Evolutionary conservation across 92 coral and sea anemone genomes (phyloP).

Genomic region (Montipora capitata): DNA sequence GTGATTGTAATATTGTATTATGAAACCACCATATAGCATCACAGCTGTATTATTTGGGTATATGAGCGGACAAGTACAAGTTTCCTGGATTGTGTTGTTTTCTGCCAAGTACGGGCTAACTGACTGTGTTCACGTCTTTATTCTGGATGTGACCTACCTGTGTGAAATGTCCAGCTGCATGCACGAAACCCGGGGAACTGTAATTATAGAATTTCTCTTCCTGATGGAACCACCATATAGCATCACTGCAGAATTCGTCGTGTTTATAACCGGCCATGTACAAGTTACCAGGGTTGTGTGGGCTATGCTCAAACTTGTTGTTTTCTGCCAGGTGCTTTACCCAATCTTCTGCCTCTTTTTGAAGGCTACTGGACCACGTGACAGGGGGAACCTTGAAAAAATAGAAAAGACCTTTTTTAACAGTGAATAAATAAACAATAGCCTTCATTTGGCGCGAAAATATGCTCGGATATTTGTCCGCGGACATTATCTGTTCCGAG

Average conservation of each 20-base stretch:
- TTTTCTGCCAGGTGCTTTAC: conserved; percentile 60
- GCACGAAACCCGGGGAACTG: conserved; percentile 27
- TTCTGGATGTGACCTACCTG: conserved; percentile 52
- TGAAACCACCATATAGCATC: conserved; percentile 61
- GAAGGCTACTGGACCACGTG: conserved; percentile 57
- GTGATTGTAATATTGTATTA: conserved; percentile 39
- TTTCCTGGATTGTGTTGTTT: conserved; percentile 63
- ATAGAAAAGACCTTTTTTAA: neutral
- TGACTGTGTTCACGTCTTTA: conserved; percentile 3
- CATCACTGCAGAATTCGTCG: conserved; percentile 43
- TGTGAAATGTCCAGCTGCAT: conserved; percentile 68
- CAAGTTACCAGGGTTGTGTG: conserved; percentile 54
- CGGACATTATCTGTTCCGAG: too few relatives aligned
- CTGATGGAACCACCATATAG: conserved; percentile 44
- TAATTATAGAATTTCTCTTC: conserved; percentile 57
- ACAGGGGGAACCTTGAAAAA: conserved; percentile 10
- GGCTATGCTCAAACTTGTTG: conserved; percentile 55
- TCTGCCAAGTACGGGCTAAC: conserved; percentile 41
- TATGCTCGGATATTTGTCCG: too few relatives aligned
- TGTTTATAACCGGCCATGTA: conserved; percentile 29
- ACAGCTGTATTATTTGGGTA: conserved; percentile 37
- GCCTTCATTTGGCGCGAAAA: too few relatives aligned
- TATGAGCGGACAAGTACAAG: conserved; percentile 24
- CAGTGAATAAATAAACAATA: too few relatives aligned
- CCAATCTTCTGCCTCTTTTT: conserved; percentile 49